A percentile compares a stretch with the other conserved stretches of the same genome.
These are phyloP conservation scores for Ascaphus truei DNA, from an alignment of 2,113 vertebrate genomes.

Conservation along the genomic window DNA sequence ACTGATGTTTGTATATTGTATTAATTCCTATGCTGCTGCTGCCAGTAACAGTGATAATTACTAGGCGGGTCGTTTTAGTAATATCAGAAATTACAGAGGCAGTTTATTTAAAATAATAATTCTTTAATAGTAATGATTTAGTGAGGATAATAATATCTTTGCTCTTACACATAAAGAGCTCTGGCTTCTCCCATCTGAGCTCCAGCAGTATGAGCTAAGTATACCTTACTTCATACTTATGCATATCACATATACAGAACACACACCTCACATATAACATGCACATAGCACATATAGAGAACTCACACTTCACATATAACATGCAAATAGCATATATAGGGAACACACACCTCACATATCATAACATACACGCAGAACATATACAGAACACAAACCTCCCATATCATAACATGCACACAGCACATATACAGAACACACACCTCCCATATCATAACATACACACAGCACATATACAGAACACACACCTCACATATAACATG, in stretches of 20 bases:
- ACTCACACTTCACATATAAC: neutral
- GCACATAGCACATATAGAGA: neutral
- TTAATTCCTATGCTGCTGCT: too few species aligned
- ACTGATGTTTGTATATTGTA: too few species aligned
- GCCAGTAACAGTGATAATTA: too few species aligned
- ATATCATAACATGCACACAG: too few species aligned
- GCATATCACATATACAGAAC: neutral
- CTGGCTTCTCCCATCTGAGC: neutral
- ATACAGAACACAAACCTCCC: too few species aligned
- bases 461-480: too few species aligned
- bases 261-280: neutral
- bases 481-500: too few species aligned
- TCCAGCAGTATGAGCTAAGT: constrained; percentile 7
- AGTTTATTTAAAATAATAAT: neutral
- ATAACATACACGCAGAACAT: neutral
- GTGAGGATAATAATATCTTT: neutral
- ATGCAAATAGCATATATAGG: neutral
- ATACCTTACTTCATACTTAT: neutral
- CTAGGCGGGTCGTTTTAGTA: too few species aligned
- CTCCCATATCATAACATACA: too few species aligned
- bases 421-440: too few species aligned
- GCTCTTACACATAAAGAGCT: neutral
- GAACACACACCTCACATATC: too few species aligned
- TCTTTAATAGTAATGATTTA: constrained; percentile 1
- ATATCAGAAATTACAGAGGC: too few species aligned